phyloP scores from a whole-genome alignment of 2,113 vertebrate species.

The Azemiops feae region DNA sequence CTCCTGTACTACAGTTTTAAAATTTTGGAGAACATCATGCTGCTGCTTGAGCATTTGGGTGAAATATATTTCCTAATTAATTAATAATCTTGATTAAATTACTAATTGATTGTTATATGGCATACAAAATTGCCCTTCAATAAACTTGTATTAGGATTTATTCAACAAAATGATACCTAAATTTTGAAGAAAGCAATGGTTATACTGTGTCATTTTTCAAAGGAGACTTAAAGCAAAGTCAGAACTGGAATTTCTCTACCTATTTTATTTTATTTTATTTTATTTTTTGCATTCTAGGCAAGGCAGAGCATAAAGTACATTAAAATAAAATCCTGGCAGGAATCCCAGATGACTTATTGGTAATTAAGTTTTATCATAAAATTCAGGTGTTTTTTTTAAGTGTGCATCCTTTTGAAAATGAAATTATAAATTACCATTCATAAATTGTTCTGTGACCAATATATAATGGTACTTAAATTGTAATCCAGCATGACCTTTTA shows the following conservation, averaged over 20 bases:
- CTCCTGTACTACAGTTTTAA: neutral
- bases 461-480: rapidly evolving
- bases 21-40: neutral
- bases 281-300: neutral
- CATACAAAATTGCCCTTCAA: neutral
- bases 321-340: slow-evolving; percentile 43
- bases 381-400: neutral
- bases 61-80: neutral
- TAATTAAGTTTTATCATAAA: slow-evolving; percentile 32
- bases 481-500: neutral
- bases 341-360: slow-evolving; percentile 27
- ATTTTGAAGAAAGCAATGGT: neutral
- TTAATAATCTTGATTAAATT: neutral
- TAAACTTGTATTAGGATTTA: neutral
- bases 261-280: too few species aligned
- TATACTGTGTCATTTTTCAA: neutral
- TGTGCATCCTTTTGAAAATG: slow-evolving; percentile 25
- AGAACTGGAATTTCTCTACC: neutral
- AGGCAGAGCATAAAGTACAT: slow-evolving; percentile 15
- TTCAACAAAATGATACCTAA: neutral
- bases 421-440: slow-evolving; percentile 6
- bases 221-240: neutral
- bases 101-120: neutral
- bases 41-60: neutral
- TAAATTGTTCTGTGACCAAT: slow-evolving; percentile 33